Base-by-base conservation (phyloP, 1,140 invertebrate genomes). In the Drosophila baimaii region DNA sequence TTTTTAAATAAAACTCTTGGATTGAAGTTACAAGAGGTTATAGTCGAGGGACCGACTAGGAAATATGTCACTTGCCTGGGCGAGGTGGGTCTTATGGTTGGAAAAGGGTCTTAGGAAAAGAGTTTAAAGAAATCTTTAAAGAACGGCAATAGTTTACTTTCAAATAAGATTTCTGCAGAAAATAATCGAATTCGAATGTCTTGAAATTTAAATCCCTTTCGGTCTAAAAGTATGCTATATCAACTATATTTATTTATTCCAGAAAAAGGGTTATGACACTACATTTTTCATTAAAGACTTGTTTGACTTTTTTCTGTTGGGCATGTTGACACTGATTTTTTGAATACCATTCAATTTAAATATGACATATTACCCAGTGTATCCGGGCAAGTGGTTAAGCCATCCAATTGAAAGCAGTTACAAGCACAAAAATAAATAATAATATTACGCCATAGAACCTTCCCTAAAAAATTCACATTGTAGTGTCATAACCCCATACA, bases 1-100 rank as follows among this genome's bases (percentile, higher is more conserved):
- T 73, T 70, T 21, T n/a, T 21, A 2, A 78, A 70, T 83, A 76
- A 79, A 76, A 59, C 77, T 35, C 8, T 35, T 52, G 46, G 31
- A 39, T 35, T 31, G 10, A 25, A 52, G 2, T 46, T 39, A 46
- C 15, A 19, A 73, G 31, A 21, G 44, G 17, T 19, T 70, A 47
- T 29, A 47, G 61, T 69, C 65, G 46, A 52, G 2, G 2, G 5
- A 27, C 19, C 62, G 51, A 70, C 51, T 31, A 2, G 5, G 25
- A 2, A 10, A 19, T 57, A 71, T 70, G 52, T 37, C 31, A 54
- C 43, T 39, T 47, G 31, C 15, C 12, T 31, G 1, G 10, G 17
- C 2, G 2, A 12, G 37, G 55, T 27, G 33, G 52, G 13, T 39
- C 39, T 19, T 0, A 21, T 10, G 29, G 7, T 21, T 15, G 17